A percentile compares a stretch with the other conserved stretches of the same genome.
Evolutionary conservation across 2,113 vertebrate genomes (phyloP).

Genomic region (Calyptommatus sinebrachiatus): DNA sequence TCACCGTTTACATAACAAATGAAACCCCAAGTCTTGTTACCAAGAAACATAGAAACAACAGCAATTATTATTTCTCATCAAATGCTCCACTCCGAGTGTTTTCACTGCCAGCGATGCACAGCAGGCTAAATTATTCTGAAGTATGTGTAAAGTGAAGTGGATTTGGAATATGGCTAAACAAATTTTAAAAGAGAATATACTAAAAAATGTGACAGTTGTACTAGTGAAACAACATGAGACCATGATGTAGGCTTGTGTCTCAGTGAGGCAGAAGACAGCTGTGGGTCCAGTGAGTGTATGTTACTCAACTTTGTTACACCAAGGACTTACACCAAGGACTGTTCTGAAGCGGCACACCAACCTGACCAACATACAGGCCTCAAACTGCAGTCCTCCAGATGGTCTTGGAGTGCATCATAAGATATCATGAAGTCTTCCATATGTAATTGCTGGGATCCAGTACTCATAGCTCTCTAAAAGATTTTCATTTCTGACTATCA

Average conservation of each 20-base stretch:
- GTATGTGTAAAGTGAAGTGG: not conserved
- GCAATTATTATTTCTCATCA: conserved; percentile 22
- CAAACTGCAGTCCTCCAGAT: too few relatives aligned
- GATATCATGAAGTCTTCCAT: too few relatives aligned
- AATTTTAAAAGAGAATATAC: not conserved
- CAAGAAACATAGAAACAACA: conserved; percentile 10
- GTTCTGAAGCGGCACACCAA: not conserved
- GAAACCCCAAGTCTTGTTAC: conserved; percentile 19
- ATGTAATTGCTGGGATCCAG: too few relatives aligned
- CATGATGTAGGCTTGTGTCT: too few relatives aligned
- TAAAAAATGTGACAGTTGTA: not conserved
- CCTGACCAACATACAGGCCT: not conserved
- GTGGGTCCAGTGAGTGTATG: not conserved
- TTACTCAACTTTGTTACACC: not conserved
- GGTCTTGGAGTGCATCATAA: too few relatives aligned
- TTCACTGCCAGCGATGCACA: not conserved
- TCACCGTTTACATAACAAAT: conserved; percentile 64
- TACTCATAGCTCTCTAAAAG: too few relatives aligned
- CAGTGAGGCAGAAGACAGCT: too few relatives aligned
- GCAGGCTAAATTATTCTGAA: conserved; percentile 8
- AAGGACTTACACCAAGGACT: not conserved
- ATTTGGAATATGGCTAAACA: not conserved
- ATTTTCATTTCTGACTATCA: too few relatives aligned
- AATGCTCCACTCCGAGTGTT: not conserved
- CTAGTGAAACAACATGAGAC: not conserved